Evolutionary conservation across 2,797 vertebrate genomes (phyloP).

Genomic region (Silurus lanzhouensis): DNA sequence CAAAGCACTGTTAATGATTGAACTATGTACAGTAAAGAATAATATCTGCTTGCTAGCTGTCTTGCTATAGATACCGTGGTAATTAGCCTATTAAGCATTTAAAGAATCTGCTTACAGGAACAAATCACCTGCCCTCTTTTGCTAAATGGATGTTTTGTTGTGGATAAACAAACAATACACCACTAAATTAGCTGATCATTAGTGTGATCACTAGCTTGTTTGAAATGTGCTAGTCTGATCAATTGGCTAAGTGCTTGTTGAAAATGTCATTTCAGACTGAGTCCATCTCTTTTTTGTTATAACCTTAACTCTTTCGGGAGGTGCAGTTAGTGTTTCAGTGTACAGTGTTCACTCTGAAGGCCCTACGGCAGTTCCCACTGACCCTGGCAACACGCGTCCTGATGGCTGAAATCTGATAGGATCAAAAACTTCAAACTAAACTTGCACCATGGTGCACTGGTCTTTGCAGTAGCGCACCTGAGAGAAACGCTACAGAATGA

Average conservation of each 20-base stretch:
- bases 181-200: neutral
- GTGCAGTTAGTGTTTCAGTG: neutral
- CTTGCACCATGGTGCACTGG: too few species aligned
- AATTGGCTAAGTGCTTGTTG: neutral
- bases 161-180: neutral
- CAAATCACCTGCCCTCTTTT: neutral
- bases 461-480: too few species aligned
- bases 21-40: neutral
- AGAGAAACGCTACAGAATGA: too few species aligned
- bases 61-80: neutral
- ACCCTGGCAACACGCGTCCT: too few species aligned
- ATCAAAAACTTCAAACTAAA: too few species aligned
- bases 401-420: too few species aligned
- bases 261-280: neutral
- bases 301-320: neutral
- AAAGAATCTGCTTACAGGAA: neutral
- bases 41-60: conserved; percentile 8
- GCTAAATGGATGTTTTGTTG: neutral
- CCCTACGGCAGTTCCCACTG: too few species aligned
- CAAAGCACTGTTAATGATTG: neutral
- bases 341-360: too few species aligned
- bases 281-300: neutral
- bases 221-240: neutral
- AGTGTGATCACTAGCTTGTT: neutral
- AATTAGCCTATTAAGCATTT: neutral